These are phyloP conservation scores for Aphis craccivora DNA, from an alignment of 1,140 invertebrate species.

Conservation along the genomic window DNA sequence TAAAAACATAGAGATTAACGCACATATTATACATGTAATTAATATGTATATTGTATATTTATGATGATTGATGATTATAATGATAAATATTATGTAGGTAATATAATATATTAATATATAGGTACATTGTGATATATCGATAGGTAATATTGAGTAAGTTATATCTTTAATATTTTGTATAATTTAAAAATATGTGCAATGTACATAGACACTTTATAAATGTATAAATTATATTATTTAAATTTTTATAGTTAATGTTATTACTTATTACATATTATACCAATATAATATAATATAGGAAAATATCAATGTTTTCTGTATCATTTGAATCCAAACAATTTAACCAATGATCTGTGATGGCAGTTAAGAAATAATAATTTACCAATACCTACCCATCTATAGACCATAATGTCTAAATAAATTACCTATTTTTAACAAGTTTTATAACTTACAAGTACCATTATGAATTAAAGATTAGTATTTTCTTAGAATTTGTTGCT, in stretches of 20 bases:
- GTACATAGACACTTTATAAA: not conserved
- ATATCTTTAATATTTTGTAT: too few species aligned
- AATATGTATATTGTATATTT: too few species aligned
- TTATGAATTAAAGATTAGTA: not conserved
- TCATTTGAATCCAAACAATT: not conserved
- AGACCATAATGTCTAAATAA: too few species aligned
- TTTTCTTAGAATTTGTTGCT: constrained; percentile 2
- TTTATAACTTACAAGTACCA: not conserved
- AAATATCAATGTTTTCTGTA: not conserved
- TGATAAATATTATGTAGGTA: too few species aligned
- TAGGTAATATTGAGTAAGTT: too few species aligned
- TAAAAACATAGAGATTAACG: too few species aligned
- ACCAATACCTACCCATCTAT: too few species aligned
- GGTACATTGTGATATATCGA: too few species aligned
- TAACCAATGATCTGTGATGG: not conserved
- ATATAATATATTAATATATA: too few species aligned
- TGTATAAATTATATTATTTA: not conserved
- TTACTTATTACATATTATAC: not conserved
- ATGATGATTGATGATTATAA: too few species aligned
- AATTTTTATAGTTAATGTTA: not conserved
- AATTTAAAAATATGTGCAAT: too few species aligned
- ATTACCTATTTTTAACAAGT: not conserved
- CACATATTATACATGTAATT: too few species aligned
- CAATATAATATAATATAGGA: not conserved
- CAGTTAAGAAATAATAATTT: not conserved